Percentiles rank a stretch among this genome's conserved stretches.
These are phyloP conservation scores for Triops cancriformis DNA, from an alignment of 1,140 invertebrate species.

Conservation along the genomic window DNA sequence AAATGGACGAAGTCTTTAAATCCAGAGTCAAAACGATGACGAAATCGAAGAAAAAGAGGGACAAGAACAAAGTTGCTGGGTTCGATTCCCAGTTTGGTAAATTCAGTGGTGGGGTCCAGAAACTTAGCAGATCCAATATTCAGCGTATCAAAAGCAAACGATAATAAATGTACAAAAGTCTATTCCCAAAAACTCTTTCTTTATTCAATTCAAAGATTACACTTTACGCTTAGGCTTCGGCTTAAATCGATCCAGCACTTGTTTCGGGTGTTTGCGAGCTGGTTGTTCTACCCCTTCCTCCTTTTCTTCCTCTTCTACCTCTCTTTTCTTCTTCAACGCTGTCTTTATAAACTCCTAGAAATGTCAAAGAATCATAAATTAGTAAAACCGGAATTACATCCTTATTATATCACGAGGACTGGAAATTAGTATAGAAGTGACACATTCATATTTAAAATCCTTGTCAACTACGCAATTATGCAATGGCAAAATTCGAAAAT, in stretches of 20 bases:
- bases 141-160: not conserved
- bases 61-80: slow-evolving; percentile 25
- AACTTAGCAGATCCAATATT: slow-evolving; percentile 13
- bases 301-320: slow-evolving; percentile 23
- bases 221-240: slow-evolving; percentile 22
- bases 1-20: slow-evolving; percentile 25
- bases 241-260: slow-evolving; percentile 56
- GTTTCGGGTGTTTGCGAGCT: slow-evolving; percentile 39
- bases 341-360: slow-evolving; percentile 52
- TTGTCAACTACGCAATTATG: too few relatives aligned
- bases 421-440: too few relatives aligned
- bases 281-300: slow-evolving; percentile 36
- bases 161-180: not conserved
- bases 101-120: slow-evolving; percentile 19
- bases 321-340: slow-evolving; percentile 38
- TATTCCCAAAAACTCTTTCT: not conserved
- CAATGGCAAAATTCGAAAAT: too few relatives aligned
- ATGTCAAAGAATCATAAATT: slow-evolving; percentile 25
- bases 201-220: not conserved
- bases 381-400: not conserved
- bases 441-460: too few relatives aligned
- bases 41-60: slow-evolving; percentile 16
- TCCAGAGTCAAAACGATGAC: slow-evolving; percentile 13
- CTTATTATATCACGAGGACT: too few relatives aligned
- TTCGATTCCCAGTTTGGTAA: slow-evolving; percentile 24